Evolutionary conservation across 2,113 vertebrate species (phyloP), one percentile per base, ranked within the genome.

Genomic region (Corynorhinus townsendii): DNA sequence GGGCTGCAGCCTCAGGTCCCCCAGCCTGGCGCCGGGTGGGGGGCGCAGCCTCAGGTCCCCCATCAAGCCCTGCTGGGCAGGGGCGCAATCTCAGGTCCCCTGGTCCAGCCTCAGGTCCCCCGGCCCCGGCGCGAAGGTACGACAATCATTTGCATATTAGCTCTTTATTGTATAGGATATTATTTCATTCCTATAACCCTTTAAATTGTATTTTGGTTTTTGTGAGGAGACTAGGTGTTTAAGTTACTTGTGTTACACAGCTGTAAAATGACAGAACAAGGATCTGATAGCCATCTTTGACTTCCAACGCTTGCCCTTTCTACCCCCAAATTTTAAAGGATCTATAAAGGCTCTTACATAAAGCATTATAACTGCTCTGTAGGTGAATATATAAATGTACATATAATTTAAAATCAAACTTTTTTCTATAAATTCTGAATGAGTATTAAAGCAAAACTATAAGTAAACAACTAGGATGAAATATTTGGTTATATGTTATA

Each of bases 361-460:
- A 88, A 89, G 12, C 26, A 84, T 59, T 88, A 17, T 40, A 87
- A 64, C 33, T 79, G 26, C 17, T 80, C 28, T 91, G 26, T 59
- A 43, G 26, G 43, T 88, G 5, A 17, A 56, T 66, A 75, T 49
- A 28, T 47, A 28, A 28, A 28, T 45, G n/a, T 26, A 56, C 1
- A n/a, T 68, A 12, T 56, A 89, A 66, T 77, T 89, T 73, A 35
- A 83, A 96, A n/a, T 66, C 38, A 20, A 14, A 5, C 54, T 90
- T 86, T 56, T 80, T 45, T 45, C 30, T 69, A 0, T 76, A 92
- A 89, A 89, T 83, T 94, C 17, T 89, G 47, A 81, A 52, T 68
- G 16, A 9, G 7, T 75, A 64, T 83, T 85, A 35, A 35, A 33
- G 33, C 66, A 45, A 68, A 84, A 40, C n/a, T 86, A 8, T 47